Percentiles rank a stretch among this genome's conserved stretches.
Evolutionary conservation across 2,113 vertebrate species (phyloP).

Genomic region (Paradoxurus hermaphroditus): DNA sequence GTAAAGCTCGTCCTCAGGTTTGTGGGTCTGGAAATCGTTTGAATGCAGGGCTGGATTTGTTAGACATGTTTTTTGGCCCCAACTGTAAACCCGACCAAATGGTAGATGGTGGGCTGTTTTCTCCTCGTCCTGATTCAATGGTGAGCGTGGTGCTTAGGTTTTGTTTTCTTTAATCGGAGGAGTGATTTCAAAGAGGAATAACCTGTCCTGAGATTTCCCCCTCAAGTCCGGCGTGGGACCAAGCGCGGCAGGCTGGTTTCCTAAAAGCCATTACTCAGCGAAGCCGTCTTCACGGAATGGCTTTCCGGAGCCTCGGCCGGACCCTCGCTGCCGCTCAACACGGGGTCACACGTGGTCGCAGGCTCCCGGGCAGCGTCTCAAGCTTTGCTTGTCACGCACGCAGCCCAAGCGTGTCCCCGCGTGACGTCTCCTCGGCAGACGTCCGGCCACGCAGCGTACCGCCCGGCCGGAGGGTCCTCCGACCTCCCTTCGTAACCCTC

Average conservation of each 20-base stretch:
- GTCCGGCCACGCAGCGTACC: too few species aligned
- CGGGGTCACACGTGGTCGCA: not conserved
- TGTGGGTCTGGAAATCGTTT: not conserved
- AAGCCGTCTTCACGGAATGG: not conserved
- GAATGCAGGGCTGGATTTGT: not conserved
- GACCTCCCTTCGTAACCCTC: accelerated
- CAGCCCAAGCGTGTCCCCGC: not conserved
- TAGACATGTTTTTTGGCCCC: not conserved
- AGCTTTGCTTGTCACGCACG: not conserved
- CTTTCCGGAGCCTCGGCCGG: not conserved
- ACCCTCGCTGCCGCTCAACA: not conserved
- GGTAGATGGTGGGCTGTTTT: not conserved
- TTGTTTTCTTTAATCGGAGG: not conserved
- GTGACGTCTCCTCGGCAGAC: not conserved
- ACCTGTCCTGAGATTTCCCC: not conserved
- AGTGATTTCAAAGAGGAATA: not conserved
- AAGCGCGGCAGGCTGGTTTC: not conserved
- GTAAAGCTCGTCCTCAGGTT: not conserved
- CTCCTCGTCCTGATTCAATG: not conserved
- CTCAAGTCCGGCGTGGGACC: not conserved
- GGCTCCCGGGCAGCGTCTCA: not conserved
- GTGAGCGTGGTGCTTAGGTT: not conserved
- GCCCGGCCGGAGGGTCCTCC: not conserved
- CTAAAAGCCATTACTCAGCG: not conserved
- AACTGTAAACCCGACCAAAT: not conserved